A percentile compares a stretch with the other conserved stretches of the same genome.
These are phyloP conservation scores for Meloidogyne hapla DNA, from an alignment of 1,140 invertebrate species.

Conservation along the genomic window DNA sequence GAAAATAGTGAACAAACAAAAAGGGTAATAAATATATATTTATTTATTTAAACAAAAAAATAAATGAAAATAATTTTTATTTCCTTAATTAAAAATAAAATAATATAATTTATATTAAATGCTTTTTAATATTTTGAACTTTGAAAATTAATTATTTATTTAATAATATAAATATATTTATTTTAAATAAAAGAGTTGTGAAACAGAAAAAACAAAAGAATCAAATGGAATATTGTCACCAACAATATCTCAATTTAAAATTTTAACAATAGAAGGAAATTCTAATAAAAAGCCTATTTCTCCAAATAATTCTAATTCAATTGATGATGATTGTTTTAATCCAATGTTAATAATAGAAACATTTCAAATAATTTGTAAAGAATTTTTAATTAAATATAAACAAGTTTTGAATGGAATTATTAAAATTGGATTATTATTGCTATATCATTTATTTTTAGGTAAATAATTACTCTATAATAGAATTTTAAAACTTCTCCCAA, in stretches of 20 bases:
- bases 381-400: not conserved
- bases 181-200: not conserved
- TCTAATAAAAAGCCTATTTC: not conserved
- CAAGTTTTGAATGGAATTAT: constrained; percentile 3
- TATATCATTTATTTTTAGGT: constrained; percentile 4
- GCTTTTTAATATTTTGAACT: too few species aligned
- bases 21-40: not conserved
- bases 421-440: not conserved
- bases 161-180: not conserved
- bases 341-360: not conserved
- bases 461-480: too few species aligned
- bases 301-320: not conserved
- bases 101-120: too few species aligned
- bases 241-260: not conserved
- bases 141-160: too few species aligned
- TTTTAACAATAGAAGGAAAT: constrained; percentile 7
- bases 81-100: not conserved
- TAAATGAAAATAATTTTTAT: too few species aligned
- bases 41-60: not conserved
- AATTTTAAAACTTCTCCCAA: not conserved
- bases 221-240: constrained; percentile 4
- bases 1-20: not conserved
- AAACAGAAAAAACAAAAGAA: not conserved
- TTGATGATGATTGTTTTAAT: not conserved
- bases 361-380: not conserved